Conservation (phyloP, 1,140 invertebrate genomes). For the Elysia chlorotica region DNA sequence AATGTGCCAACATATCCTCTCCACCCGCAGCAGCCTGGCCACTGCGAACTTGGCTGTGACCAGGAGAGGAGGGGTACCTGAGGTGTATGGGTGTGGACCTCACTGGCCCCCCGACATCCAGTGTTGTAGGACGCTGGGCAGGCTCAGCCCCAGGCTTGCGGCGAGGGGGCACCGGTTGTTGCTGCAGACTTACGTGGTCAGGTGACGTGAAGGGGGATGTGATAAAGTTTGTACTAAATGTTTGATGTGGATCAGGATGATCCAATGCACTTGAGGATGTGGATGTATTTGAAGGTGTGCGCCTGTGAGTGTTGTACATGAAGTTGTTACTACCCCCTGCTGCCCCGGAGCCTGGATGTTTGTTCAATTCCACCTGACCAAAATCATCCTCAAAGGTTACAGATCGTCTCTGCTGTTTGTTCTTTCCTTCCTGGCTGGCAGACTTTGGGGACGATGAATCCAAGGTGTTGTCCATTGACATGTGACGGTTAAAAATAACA, state of each 20-base stretch:
- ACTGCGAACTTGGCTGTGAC: constrained; percentile 27
- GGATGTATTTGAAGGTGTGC: constrained; percentile 76
- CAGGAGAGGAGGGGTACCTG: constrained; percentile 30
- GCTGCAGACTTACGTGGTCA: constrained; percentile 58
- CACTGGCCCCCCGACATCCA: constrained; percentile 63
- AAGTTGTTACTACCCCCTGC: constrained; percentile 40
- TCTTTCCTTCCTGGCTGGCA: constrained; percentile 29
- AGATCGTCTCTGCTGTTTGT: constrained; percentile 53
- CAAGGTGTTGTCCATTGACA: constrained; percentile 49
- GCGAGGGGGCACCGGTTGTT: constrained; percentile 30
- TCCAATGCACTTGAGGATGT: constrained; percentile 64
- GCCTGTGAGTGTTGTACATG: constrained; percentile 64
- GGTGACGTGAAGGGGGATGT: constrained; percentile 59
- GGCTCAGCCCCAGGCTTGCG: constrained; percentile 65
- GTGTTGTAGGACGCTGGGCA: constrained; percentile 74
- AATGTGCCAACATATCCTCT: constrained; percentile 44
- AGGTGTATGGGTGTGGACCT: constrained; percentile 24
- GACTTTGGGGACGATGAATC: constrained; percentile 49
- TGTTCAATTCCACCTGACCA: constrained; percentile 32
- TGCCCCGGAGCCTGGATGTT: too few relatives aligned
- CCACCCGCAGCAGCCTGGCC: constrained; percentile 23
- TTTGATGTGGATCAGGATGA: constrained; percentile 39
- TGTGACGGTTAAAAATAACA: constrained; percentile 42
- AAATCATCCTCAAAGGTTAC: constrained; percentile 60
- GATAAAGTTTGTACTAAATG: constrained; percentile 66